Percentiles rank a stretch among this genome's conserved stretches.
These are phyloP conservation scores for Ceryle rudis DNA, from an alignment of 2,797 vertebrate genomes.

Conservation along the genomic window DNA sequence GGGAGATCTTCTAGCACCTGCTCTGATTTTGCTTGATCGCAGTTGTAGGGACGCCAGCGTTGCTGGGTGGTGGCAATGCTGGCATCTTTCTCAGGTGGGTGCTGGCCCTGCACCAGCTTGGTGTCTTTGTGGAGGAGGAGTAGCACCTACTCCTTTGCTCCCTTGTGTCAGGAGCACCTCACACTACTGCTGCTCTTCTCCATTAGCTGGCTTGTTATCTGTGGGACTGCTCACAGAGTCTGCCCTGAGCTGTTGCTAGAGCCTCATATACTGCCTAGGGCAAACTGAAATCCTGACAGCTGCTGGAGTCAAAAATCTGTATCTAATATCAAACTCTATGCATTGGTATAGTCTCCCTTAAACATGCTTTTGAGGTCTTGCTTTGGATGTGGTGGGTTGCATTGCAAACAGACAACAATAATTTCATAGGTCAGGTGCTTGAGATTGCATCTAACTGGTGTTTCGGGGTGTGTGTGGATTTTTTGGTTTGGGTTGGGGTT, in stretches of 20 bases:
- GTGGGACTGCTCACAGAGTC: background rate
- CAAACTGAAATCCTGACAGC: background rate
- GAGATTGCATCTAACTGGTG: background rate
- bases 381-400: background rate
- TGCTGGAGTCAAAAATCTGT: background rate
- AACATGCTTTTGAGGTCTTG: background rate
- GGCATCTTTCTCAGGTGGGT: background rate
- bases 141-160: background rate
- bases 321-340: background rate
- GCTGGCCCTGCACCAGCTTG: background rate
- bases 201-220: background rate
- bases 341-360: background rate
- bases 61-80: accelerated
- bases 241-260: background rate
- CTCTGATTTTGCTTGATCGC: background rate
- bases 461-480: background rate
- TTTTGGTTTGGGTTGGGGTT: background rate
- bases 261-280: background rate
- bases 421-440: background rate
- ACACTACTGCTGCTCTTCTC: background rate
- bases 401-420: background rate
- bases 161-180: background rate
- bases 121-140: background rate
- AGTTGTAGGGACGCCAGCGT: accelerated
- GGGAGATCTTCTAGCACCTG: background rate